Percentiles rank a stretch among this genome's conserved stretches.
phyloP scores from a whole-genome alignment of 1,140 invertebrate genomes.

The Nebria ingens region DNA sequence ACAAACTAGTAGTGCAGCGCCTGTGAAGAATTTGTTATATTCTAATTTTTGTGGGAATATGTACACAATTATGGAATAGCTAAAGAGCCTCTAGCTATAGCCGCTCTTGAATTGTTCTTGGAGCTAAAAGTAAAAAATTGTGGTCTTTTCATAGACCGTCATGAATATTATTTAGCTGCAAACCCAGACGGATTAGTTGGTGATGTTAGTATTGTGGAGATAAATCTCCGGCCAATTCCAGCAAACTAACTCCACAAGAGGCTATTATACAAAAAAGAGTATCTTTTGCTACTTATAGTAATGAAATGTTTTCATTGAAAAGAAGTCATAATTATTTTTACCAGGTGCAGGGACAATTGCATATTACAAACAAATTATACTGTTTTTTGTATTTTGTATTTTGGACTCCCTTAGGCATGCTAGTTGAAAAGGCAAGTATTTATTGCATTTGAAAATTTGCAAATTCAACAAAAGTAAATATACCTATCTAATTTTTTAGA shows the following conservation, averaged over 20 bases:
- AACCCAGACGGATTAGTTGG: too few relatives aligned
- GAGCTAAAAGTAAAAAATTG: not conserved
- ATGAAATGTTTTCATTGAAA: conserved; percentile 17
- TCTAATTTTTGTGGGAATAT: not conserved
- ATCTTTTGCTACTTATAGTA: not conserved
- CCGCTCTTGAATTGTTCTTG: not conserved
- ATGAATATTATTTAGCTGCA: not conserved
- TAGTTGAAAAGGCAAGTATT: not conserved
- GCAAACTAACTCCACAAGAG: not conserved
- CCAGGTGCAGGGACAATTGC: conserved; percentile 28
- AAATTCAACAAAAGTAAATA: not conserved
- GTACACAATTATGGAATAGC: not conserved
- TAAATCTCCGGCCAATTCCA: not conserved
- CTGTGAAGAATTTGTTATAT: not conserved
- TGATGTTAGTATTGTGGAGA: too few relatives aligned
- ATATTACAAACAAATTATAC: conserved; percentile 19
- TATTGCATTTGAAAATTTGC: not conserved
- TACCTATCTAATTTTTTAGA: not conserved
- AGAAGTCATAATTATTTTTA: conserved; percentile 22
- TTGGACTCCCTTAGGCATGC: not conserved
- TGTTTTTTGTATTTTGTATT: conserved; percentile 21
- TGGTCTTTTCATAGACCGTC: not conserved
- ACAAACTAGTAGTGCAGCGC: not conserved
- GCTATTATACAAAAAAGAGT: not conserved
- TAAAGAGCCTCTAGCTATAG: not conserved